These are phyloP conservation scores for Campopleginae sp. DNA, from an alignment of 2,888 invertebrate species.

Conservation along the genomic window DNA sequence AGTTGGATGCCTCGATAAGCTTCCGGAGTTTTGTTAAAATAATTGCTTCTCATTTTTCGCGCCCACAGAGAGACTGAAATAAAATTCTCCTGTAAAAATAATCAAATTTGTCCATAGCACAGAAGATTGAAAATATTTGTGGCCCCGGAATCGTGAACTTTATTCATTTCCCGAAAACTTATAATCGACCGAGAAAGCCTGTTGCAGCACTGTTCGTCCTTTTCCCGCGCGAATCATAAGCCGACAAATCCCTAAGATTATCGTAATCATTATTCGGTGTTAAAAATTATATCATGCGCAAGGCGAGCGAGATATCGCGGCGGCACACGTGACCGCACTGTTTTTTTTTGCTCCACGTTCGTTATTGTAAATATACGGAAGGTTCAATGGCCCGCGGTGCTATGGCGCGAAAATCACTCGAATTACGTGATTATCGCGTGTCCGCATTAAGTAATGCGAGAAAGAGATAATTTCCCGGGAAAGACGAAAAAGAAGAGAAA, in stretches of 20 bases:
- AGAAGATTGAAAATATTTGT: background rate
- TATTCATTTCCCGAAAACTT: background rate
- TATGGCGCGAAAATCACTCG: conserved; percentile 28
- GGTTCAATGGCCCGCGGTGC: conserved; percentile 40
- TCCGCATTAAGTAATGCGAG: background rate
- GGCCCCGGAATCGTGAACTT: background rate
- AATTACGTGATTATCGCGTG: background rate
- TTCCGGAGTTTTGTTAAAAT: background rate
- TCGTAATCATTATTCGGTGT: background rate
- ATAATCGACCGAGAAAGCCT: background rate
- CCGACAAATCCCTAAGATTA: background rate
- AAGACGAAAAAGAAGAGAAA: background rate
- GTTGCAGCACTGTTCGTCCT: background rate
- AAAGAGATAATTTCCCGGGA: background rate
- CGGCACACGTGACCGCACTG: conserved; percentile 35
- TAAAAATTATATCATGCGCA: conserved; percentile 16
- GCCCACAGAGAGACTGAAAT: background rate
- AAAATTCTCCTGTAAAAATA: background rate
- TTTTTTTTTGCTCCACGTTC: conserved; percentile 26
- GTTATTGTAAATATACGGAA: conserved; percentile 31
- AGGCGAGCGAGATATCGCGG: conserved; percentile 11
- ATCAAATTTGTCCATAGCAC: background rate
- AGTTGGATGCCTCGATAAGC: background rate
- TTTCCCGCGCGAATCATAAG: conserved; percentile 11
- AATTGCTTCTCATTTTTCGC: background rate